Base-by-base conservation (phyloP, 2,888 invertebrate species). In the Pyrochroa serraticornis region DNA sequence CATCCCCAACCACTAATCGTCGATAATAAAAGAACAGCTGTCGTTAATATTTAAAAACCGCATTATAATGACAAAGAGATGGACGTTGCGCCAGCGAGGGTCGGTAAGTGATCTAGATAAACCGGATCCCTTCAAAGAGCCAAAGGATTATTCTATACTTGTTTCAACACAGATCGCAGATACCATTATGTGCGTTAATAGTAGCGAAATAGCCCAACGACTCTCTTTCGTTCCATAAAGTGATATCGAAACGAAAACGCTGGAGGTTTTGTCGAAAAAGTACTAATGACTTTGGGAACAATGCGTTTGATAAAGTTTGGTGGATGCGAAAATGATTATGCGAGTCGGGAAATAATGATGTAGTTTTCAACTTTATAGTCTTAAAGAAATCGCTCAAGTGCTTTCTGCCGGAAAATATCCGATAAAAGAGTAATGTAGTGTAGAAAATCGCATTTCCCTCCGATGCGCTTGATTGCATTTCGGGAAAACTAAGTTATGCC, bases 31-130 rank as follows among this genome's bases (percentile, higher is more conserved):
- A 65, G 62, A 64, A 57, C 71, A 69, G 66, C 67, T 69, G 70
- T 42, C 31, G 42, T 73, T 71, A 72, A 72, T 72, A 70, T 71
- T 72, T 73, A 71, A 72, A 71, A 70, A 66, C 64, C 58, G 65
- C 62, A 71, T 72, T 71, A 69, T 58, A 68, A 69, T 70, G 60
- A 71, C 70, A 69, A 70, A 69, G 64, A 44, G 8, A 33, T 12
- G n/a, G 49, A 41, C 22, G 22, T 22, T 22, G 22, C 22, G 22
- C 22, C 3, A 22, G 22, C 2, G 10, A 42, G 42, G 32, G 31
- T 30, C 42, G 42, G 31, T 42, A 22, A 22, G 22, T 42, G 42
- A 42, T 42, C 42, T 42, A 42, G 42, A 42, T 42, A 42, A 42
- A 42, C 42, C 42, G 42, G 42, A 42, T 42, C 42, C 14, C 10